Base-by-base conservation (phyloP, 1,140 invertebrate species). In the Drosophila fuyamai region DNA sequence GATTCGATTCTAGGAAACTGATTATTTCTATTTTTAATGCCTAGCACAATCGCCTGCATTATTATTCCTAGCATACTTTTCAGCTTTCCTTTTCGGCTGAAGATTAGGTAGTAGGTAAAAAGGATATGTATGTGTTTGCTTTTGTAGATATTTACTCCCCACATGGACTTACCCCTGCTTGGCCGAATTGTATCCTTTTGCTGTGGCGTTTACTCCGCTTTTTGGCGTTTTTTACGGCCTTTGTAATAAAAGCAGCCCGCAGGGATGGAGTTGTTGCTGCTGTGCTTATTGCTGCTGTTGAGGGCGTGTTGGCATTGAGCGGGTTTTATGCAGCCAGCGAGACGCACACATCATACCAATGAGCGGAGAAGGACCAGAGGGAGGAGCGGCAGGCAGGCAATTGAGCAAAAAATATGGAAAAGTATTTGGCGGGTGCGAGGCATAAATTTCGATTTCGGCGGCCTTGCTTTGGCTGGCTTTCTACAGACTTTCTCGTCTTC, bases 271-370 rank as follows among this genome's bases (percentile, higher is more conserved):
- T 35, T 70, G 27, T 10, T 74, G 57, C 10, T 63, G 63, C 10
- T 71, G 48, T 12, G 43, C 41, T 44, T 47, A 27, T 55, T 66
- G 60, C 48, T 68, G 40, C 50, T 59, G 77, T 72, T 76, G 77
- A 68, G 85, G 84, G 84, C 81, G 84, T 89, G 84, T 81, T 67
- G 82, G 80, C 81, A 78, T 89, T 81, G 80, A 90, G 73, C 70
- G 89, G 81, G 84, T 89, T 89, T 89, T 81, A 90, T 89, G 84
- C 84, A 89, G 61, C 84, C 86, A 88, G 77, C 82, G 75, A 79
- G 70, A 79, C 75, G 75, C 83, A 82, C 79, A 76, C 82, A 78
- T 78, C 82, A 76, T 76, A 66, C 53, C 60, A 66, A 56, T 54
- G 36, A 57, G 47, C n/a, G 12, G 41, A 32, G 61, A 10, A n/a